phyloP scores from a whole-genome alignment of 2,888 invertebrate species.

The Stenurella melanura region DNA sequence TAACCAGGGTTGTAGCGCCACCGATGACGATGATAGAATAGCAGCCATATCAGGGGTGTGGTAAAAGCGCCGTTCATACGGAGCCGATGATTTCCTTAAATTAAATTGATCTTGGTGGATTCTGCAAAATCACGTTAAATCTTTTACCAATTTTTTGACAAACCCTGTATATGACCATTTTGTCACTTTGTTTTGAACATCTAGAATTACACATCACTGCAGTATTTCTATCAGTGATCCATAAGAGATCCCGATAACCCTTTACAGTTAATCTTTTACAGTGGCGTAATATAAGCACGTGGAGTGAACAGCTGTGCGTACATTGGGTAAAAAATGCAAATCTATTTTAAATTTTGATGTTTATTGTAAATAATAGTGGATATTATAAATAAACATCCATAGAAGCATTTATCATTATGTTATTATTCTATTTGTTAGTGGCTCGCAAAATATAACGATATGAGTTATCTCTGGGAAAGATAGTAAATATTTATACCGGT shows the following conservation, averaged over 20 bases:
- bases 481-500: not conserved
- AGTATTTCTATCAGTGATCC: not conserved
- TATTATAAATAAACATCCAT: constrained; percentile 1
- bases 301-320: not conserved
- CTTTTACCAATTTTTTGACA: not conserved
- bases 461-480: not conserved
- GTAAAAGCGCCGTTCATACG: too few species aligned
- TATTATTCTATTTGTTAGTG: not conserved
- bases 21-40: too few species aligned
- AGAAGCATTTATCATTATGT: not conserved
- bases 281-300: constrained; percentile 10
- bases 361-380: not conserved
- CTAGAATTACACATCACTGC: not conserved
- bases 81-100: too few species aligned
- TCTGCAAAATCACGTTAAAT: too few species aligned
- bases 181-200: not conserved
- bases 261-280: constrained; percentile 7
- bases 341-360: constrained; percentile 3
- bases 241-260: not conserved
- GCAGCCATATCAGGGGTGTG: too few species aligned
- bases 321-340: not conserved
- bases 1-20: too few species aligned
- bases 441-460: not conserved
- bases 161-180: not conserved
- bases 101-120: too few species aligned